Percentiles rank a stretch among this genome's conserved stretches.
These are phyloP conservation scores for Glyptemys insculpta DNA, from an alignment of 2,797 vertebrate species.

Conservation along the genomic window DNA sequence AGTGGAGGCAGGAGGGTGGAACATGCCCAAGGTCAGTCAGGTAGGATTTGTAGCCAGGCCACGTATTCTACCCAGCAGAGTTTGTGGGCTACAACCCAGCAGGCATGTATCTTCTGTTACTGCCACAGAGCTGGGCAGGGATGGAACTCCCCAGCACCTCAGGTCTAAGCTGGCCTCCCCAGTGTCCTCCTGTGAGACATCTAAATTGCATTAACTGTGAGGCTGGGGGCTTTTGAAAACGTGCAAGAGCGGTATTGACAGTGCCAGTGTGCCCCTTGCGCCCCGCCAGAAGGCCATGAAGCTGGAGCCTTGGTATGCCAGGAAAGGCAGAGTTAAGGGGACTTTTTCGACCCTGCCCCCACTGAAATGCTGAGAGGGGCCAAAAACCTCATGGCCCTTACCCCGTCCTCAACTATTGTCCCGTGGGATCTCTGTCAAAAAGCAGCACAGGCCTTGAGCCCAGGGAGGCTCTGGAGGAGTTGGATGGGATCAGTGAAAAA, in stretches of 20 bases:
- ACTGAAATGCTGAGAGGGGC: background rate
- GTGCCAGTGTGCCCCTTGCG: background rate
- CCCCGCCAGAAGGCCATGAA: background rate
- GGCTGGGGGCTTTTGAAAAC: background rate
- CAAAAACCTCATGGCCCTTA: background rate
- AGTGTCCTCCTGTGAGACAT: background rate
- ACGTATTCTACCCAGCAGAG: background rate
- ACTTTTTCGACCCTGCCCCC: background rate
- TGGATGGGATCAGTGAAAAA: background rate
- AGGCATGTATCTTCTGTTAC: background rate
- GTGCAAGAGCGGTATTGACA: background rate
- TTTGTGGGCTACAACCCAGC: background rate
- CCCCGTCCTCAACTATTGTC: background rate
- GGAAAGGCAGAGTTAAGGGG: background rate
- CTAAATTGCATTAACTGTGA: background rate
- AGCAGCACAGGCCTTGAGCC: background rate
- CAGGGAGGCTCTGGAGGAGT: background rate
- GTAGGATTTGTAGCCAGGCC: background rate
- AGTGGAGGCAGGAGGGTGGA: background rate
- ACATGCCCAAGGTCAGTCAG: background rate
- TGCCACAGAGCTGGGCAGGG: background rate
- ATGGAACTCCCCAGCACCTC: background rate
- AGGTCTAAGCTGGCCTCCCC: background rate
- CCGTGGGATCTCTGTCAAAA: background rate
- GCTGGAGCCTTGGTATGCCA: background rate